These are phyloP conservation scores for Chrysogorgia sp. DNA, from an alignment of 92 coral and sea anemone species.

Conservation along the genomic window DNA sequence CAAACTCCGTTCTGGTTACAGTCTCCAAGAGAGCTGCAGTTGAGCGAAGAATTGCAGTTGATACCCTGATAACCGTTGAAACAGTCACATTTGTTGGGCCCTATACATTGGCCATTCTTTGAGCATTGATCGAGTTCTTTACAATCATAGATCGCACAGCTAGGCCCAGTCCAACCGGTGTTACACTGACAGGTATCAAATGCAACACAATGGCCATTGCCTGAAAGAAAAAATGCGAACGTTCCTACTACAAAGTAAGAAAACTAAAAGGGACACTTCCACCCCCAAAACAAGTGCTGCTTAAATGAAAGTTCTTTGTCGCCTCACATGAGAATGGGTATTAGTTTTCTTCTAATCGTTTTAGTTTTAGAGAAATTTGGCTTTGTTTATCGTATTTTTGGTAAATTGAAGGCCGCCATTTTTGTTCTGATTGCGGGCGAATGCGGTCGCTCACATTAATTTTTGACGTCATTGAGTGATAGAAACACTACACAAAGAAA, in stretches of 20 bases:
- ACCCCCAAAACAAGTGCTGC: no score
- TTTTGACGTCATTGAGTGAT: no score
- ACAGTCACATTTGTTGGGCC: slow-evolving; percentile 62
- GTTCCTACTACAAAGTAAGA: neutral
- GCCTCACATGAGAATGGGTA: no score
- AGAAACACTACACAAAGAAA: no score
- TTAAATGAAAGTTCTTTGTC: no score
- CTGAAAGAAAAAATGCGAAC: slow-evolving; percentile 3
- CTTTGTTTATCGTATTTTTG: no score
- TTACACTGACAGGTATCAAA: slow-evolving; percentile 59
- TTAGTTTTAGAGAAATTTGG: no score
- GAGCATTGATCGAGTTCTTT: slow-evolving; percentile 62
- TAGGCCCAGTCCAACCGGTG: slow-evolving; percentile 68
- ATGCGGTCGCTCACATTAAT: no score
- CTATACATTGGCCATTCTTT: slow-evolving; percentile 62
- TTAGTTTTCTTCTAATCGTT: no score
- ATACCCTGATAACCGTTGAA: slow-evolving; percentile 66
- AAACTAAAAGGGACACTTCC: no score
- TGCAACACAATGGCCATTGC: slow-evolving; percentile 64
- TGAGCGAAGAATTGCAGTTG: slow-evolving; percentile 48
- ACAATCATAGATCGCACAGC: slow-evolving; percentile 67
- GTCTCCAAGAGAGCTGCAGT: slow-evolving; percentile 57
- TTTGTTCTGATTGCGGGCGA: no score
- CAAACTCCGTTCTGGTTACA: slow-evolving; percentile 67
- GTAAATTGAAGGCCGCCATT: no score